Evolutionary conservation across 2,888 invertebrate species (phyloP).

Genomic region (Apoda limacodes): DNA sequence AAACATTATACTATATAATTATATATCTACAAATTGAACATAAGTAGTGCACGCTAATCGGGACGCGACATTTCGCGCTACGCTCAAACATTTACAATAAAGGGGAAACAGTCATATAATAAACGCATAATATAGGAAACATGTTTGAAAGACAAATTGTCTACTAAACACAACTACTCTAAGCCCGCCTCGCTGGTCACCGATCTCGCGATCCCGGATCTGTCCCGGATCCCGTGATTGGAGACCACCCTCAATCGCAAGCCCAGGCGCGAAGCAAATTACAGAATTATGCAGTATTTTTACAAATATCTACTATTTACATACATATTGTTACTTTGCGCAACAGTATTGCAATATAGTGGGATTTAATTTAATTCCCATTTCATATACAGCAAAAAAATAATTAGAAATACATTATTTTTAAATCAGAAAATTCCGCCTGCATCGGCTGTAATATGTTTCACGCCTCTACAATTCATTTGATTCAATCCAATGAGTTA

Average conservation of each 20-base stretch:
- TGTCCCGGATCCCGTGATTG: background rate
- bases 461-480: slow-evolving; percentile 43
- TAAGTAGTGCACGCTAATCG: slow-evolving; percentile 60
- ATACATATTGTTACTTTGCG: too few relatives aligned
- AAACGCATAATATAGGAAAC: slow-evolving; percentile 68
- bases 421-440: too few relatives aligned
- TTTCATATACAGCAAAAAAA: too few relatives aligned
- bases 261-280: slow-evolving; percentile 59
- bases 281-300: slow-evolving; percentile 43
- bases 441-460: slow-evolving; percentile 54
- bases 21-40: slow-evolving; percentile 69
- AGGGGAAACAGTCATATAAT: slow-evolving; percentile 65
- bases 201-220: slow-evolving; percentile 8
- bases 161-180: slow-evolving; percentile 30
- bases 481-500: too few relatives aligned
- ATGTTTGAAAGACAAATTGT: slow-evolving; percentile 52
- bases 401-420: too few relatives aligned
- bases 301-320: background rate
- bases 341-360: too few relatives aligned
- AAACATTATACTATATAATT: slow-evolving; percentile 68
- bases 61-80: slow-evolving; percentile 29
- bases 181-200: slow-evolving; percentile 10
- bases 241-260: slow-evolving; percentile 6
- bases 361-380: too few relatives aligned
- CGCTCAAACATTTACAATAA: slow-evolving; percentile 65